Conservation (phyloP, 2,888 invertebrate genomes). For the Horisme vitalbata region DNA sequence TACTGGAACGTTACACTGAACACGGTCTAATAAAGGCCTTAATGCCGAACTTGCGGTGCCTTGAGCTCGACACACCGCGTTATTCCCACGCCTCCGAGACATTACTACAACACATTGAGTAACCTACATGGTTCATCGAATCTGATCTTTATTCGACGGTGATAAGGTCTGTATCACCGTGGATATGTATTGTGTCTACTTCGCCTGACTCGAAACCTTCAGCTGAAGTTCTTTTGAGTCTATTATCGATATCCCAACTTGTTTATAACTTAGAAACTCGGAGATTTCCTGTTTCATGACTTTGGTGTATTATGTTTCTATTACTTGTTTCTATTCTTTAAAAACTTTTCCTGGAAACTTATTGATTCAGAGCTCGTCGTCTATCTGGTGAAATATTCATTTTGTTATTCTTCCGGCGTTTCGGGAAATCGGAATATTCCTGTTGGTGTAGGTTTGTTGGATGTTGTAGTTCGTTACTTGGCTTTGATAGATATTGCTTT, state of each 20-base stretch:
- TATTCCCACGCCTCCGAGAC: constrained; percentile 35
- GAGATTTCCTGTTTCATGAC: constrained; percentile 7
- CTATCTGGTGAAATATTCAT: neutral
- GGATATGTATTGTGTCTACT: constrained; percentile 1
- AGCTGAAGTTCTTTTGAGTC: constrained; percentile 16
- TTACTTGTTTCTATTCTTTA: constrained; percentile 7
- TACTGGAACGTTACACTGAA: constrained; percentile 31
- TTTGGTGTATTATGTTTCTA: constrained; percentile 10
- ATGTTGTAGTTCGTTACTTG: neutral
- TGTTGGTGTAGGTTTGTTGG: neutral
- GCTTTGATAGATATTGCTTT: neutral
- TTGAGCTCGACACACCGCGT: constrained; percentile 32
- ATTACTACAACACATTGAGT: constrained; percentile 22
- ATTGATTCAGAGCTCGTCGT: constrained; percentile 1
- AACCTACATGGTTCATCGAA: constrained; percentile 10
- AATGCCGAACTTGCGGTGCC: constrained; percentile 31
- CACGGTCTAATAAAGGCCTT: constrained; percentile 35
- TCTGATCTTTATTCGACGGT: constrained; percentile 18
- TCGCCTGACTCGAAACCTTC: constrained; percentile 12
- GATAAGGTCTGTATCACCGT: constrained; percentile 6
- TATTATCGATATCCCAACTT: constrained; percentile 22
- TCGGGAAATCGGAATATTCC: neutral
- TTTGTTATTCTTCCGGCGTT: no score
- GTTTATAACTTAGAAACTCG: constrained; percentile 14
- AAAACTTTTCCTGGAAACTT: constrained; percentile 2